Conservation (phyloP, 2,797 vertebrate genomes). For the Chanos chanos region DNA sequence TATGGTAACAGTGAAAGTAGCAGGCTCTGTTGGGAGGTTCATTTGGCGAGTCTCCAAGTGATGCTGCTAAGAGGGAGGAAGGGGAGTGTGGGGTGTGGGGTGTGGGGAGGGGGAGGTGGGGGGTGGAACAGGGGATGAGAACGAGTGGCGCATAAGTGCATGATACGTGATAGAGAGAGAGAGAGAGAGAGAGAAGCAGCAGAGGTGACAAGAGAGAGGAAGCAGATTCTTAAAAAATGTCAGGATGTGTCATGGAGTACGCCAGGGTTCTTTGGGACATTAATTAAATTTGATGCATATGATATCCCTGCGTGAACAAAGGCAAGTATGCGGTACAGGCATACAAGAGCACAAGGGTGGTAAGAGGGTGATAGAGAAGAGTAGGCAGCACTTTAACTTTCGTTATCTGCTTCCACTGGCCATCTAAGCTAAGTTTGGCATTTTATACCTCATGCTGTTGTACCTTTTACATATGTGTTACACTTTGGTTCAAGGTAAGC, state of each 20-base stretch:
- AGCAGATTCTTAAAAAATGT: constrained; percentile 36
- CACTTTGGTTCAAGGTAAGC: too few species aligned
- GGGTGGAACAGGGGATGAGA: constrained; percentile 22
- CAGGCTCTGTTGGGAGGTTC: constrained; percentile 74
- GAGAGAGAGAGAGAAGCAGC: constrained; percentile 1
- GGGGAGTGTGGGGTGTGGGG: constrained; percentile 32
- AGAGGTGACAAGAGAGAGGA: neutral
- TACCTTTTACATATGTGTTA: too few species aligned
- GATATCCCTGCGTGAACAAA: too few species aligned
- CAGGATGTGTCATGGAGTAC: constrained; percentile 18
- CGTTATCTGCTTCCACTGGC: too few species aligned
- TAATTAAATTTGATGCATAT: too few species aligned
- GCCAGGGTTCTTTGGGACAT: too few species aligned
- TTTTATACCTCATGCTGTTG: too few species aligned
- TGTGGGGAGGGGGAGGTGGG: constrained; percentile 23
- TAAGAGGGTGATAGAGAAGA: too few species aligned
- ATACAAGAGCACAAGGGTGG: too few species aligned
- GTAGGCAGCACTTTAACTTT: too few species aligned
- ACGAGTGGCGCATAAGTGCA: constrained; percentile 35
- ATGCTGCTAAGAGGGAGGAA: constrained; percentile 63
- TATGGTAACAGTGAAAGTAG: constrained; percentile 77
- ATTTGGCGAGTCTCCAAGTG: constrained; percentile 73
- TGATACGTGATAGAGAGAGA: constrained; percentile 7
- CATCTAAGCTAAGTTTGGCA: too few species aligned
- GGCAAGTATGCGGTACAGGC: too few species aligned